phyloP scores from a whole-genome alignment of 2,113 vertebrate genomes.

The Vidua macroura region DNA sequence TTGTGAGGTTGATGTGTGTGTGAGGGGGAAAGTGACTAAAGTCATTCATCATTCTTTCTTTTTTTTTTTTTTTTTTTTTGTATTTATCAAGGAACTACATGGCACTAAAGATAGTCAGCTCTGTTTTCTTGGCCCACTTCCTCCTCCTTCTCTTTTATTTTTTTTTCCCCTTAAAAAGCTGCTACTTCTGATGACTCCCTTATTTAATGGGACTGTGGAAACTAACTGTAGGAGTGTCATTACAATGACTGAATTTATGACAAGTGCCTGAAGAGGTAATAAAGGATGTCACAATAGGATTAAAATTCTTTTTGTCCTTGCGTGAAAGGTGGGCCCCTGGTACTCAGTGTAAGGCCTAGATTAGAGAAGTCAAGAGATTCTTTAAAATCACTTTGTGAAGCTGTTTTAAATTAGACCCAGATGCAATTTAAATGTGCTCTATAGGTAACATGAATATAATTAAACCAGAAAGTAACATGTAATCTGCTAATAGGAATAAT shows the following conservation, averaged over 20 bases:
- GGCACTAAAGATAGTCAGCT: neutral
- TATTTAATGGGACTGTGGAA: neutral
- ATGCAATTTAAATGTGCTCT: neutral
- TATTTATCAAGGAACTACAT: neutral
- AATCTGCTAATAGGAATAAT: neutral
- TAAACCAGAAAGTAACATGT: neutral
- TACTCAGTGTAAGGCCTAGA: neutral
- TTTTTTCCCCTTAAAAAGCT: neutral
- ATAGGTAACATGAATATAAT: neutral
- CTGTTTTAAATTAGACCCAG: neutral
- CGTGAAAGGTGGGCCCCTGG: neutral
- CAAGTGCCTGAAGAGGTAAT: constrained; percentile 4
- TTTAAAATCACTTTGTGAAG: neutral
- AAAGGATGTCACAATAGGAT: constrained; percentile 3
- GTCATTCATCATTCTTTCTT: neutral
- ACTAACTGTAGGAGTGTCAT: neutral
- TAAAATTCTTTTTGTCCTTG: constrained; percentile 14
- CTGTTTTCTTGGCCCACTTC: neutral
- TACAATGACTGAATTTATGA: constrained; percentile 29
- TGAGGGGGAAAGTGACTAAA: neutral
- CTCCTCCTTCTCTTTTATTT: neutral
- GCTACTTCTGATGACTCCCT: neutral
- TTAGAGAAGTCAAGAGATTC: neutral
- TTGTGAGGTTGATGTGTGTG: neutral
- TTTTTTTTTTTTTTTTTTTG: neutral